A percentile compares a stretch with the other conserved stretches of the same genome.
These are phyloP conservation scores for Caenorhabditis tropicalis DNA, from an alignment of 1,140 invertebrate genomes.

Conservation along the genomic window DNA sequence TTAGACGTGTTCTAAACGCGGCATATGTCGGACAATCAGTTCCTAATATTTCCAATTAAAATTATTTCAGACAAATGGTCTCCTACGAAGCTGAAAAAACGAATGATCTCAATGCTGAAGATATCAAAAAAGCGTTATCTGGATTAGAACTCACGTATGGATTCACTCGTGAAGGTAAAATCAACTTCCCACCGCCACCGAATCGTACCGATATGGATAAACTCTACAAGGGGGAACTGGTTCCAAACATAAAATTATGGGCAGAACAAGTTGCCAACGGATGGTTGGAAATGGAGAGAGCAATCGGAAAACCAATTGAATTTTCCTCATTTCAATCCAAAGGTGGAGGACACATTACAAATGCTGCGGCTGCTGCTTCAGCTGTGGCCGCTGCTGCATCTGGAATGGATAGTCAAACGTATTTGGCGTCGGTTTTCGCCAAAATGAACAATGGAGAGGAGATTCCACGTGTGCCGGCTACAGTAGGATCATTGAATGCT, in stretches of 20 bases:
- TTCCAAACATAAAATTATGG: not conserved
- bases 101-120: not conserved
- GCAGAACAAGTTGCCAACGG: not conserved
- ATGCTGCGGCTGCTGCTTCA: conserved; percentile 53
- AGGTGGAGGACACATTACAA: conserved; percentile 42
- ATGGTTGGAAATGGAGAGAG: conserved; percentile 20
- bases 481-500: conserved; percentile 8
- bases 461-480: conserved; percentile 12
- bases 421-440: not conserved
- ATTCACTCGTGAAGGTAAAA: not conserved
- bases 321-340: conserved; percentile 42
- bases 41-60: too few relatives aligned
- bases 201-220: not conserved
- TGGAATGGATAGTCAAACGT: conserved; percentile 24
- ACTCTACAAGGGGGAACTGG: not conserved
- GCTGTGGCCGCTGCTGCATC: conserved; percentile 25
- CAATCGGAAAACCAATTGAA: not conserved
- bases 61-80: conserved; percentile 37
- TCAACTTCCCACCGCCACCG: not conserved
- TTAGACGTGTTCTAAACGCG: too few relatives aligned
- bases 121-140: not conserved
- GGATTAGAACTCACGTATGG: not conserved
- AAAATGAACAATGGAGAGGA: conserved; percentile 38
- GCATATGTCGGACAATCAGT: too few relatives aligned
- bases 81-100: not conserved